Evolutionary conservation across 2,113 vertebrate species (phyloP).

Genomic region (Myiagra hebetior): DNA sequence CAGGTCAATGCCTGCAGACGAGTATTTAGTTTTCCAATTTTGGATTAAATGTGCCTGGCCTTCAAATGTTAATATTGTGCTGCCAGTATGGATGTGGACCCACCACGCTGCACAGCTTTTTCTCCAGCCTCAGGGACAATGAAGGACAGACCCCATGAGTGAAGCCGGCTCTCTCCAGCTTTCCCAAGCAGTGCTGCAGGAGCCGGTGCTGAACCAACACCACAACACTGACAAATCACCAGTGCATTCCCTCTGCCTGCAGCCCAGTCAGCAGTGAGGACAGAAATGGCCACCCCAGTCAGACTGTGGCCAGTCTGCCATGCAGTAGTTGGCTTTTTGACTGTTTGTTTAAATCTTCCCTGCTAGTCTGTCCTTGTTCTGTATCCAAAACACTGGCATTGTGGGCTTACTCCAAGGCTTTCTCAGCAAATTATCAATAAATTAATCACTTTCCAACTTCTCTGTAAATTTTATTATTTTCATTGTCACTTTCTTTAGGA

Average conservation of each 20-base stretch:
- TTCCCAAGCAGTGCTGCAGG: not conserved
- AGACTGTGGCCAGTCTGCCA: not conserved
- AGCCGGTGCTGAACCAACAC: not conserved
- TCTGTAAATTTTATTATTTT: not conserved
- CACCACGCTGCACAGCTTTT: fast-evolving
- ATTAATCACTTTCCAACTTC: not conserved
- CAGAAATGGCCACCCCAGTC: not conserved
- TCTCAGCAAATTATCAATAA: not conserved
- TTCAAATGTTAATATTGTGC: not conserved
- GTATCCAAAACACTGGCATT: not conserved
- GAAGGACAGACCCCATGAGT: not conserved
- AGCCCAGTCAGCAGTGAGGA: fast-evolving
- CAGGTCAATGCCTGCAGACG: not conserved
- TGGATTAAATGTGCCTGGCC: not conserved
- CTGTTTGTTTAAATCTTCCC: not conserved
- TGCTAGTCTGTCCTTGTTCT: not conserved
- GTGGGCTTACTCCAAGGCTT: not conserved
- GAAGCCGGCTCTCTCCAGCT: not conserved
- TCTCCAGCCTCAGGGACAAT: not conserved
- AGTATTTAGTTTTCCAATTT: not conserved
- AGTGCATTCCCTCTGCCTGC: fast-evolving
- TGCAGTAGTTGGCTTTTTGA: not conserved
- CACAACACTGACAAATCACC: fast-evolving
- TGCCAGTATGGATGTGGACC: not conserved
- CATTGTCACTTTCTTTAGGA: not conserved